Conservation (phyloP, 2,797 vertebrate species). For the Megaceryle alcyon region DNA sequence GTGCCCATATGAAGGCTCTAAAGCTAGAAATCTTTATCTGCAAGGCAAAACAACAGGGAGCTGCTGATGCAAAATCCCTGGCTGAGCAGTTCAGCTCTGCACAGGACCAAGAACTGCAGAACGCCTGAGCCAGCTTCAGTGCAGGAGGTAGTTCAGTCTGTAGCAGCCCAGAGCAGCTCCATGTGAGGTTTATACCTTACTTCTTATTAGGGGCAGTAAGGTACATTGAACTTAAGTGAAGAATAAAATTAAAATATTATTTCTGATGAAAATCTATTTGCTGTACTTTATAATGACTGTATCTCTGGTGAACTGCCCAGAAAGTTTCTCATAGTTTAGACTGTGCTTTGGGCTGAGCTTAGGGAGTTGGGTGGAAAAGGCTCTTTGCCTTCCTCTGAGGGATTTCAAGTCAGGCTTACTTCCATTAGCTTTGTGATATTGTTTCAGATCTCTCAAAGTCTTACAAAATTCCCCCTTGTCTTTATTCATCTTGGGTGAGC, state of each 20-base stretch:
- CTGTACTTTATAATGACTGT: not conserved
- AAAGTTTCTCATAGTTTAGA: not conserved
- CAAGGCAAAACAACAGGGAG: not conserved
- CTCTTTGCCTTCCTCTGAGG: not conserved
- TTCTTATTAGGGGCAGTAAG: not conserved
- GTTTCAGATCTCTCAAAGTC: not conserved
- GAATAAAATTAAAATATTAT: not conserved
- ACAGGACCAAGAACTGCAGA: not conserved
- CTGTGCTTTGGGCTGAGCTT: not conserved
- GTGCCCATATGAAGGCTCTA: not conserved
- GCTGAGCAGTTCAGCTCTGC: not conserved
- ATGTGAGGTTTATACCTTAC: not conserved
- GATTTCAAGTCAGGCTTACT: not conserved
- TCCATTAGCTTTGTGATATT: not conserved
- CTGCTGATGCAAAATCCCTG: not conserved
- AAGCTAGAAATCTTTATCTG: not conserved
- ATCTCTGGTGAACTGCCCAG: not conserved
- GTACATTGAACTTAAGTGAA: not conserved
- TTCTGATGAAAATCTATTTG: not conserved
- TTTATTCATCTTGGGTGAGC: not conserved
- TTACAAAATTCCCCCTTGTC: not conserved
- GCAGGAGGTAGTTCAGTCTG: not conserved
- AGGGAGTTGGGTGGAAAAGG: not conserved
- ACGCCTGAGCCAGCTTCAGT: not conserved
- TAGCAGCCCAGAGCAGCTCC: not conserved